A percentile compares a stretch with the other conserved stretches of the same genome.
Evolutionary conservation across 1,140 invertebrate species (phyloP).

Genomic region (Armadillidium nasatum): DNA sequence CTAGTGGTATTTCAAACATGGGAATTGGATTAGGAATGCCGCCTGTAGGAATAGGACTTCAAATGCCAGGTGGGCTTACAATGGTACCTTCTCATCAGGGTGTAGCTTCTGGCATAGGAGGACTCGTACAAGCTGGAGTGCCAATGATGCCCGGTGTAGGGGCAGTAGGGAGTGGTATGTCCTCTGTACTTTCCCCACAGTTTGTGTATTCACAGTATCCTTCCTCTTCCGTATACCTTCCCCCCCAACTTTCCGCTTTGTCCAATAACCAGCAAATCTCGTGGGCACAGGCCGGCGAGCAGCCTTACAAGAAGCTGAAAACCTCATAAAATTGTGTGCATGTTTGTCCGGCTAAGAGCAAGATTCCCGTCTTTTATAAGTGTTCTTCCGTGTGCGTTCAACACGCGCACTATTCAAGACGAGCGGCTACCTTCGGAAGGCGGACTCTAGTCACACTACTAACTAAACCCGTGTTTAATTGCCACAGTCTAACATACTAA

Average conservation of each 20-base stretch:
- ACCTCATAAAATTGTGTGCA: conserved; percentile 22
- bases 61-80: conserved; percentile 26
- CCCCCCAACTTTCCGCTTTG: conserved; percentile 39
- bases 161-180: conserved; percentile 26
- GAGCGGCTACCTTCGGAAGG: conserved; percentile 37
- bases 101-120: conserved; percentile 25
- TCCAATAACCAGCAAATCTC: conserved; percentile 38
- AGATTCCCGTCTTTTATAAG: conserved; percentile 27
- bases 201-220: conserved; percentile 31
- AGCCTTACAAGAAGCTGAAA: conserved; percentile 45
- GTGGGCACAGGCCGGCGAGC: conserved; percentile 39
- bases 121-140: conserved; percentile 20
- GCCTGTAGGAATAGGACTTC: conserved; percentile 24
- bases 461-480: conserved; percentile 34
- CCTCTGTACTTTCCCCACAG: conserved; percentile 23
- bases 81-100: conserved; percentile 26
- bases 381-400: conserved; percentile 28
- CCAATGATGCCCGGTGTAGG: conserved; percentile 24
- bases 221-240: conserved; percentile 33
- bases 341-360: background rate
- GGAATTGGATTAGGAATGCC: background rate
- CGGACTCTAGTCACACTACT: conserved; percentile 44
- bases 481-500: conserved; percentile 43
- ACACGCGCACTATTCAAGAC: conserved; percentile 23
- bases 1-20: background rate